A percentile compares a stretch with the other conserved stretches of the same genome.
Conservation (phyloP, 2,113 vertebrate species). For the Microtus richardsoni region DNA sequence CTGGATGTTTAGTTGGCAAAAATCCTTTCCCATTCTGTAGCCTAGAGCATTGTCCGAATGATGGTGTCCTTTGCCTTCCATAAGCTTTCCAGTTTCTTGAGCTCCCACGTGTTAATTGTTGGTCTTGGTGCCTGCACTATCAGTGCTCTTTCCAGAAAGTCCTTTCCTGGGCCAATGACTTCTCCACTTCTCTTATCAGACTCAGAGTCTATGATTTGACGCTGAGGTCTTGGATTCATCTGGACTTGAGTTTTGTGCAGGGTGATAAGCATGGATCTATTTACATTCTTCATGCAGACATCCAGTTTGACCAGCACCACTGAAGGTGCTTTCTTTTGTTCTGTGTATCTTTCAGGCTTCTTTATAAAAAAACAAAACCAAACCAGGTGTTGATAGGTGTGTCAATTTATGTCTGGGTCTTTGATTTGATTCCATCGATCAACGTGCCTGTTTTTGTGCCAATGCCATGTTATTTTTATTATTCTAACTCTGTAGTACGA, state of each 20-base stretch:
- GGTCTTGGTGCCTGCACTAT: not conserved
- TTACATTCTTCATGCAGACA: not conserved
- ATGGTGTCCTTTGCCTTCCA: not conserved
- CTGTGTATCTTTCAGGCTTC: not conserved
- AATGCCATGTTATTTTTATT: not conserved
- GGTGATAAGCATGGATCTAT: not conserved
- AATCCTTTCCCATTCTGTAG: not conserved
- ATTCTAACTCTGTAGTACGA: not conserved
- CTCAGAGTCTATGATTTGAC: not conserved
- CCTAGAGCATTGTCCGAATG: not conserved
- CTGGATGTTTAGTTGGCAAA: not conserved
- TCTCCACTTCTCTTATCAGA: not conserved
- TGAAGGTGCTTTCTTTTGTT: not conserved
- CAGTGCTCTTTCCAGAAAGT: not conserved
- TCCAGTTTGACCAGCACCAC: not conserved
- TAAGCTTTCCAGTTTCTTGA: not conserved
- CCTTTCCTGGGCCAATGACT: not conserved
- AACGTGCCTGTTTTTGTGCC: not conserved
- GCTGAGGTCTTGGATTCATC: not conserved
- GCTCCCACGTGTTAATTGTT: not conserved
- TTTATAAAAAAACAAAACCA: not conserved
- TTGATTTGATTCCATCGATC: not conserved
- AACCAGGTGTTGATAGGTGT: not conserved
- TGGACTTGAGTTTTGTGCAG: not conserved
- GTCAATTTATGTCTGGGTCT: not conserved